Percentiles rank a stretch among this genome's conserved stretches.
These are phyloP conservation scores for Podarcis raffonei DNA, from an alignment of 2,113 vertebrate species.

Conservation along the genomic window DNA sequence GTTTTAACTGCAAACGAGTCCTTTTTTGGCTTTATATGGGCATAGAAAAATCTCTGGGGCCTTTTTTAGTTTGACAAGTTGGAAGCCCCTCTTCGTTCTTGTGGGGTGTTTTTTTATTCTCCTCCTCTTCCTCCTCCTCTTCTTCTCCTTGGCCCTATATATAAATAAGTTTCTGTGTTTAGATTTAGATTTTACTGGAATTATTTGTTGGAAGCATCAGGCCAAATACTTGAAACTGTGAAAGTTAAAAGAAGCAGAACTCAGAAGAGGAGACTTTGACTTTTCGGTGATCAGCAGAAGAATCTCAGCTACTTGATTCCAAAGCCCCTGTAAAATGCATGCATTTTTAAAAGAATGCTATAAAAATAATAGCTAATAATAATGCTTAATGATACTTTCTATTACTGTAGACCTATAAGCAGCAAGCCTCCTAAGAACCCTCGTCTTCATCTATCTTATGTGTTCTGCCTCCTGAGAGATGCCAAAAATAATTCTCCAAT, in stretches of 20 bases:
- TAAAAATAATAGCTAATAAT: not conserved
- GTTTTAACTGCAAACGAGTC: slow-evolving; percentile 64
- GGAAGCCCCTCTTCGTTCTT: slow-evolving; percentile 44
- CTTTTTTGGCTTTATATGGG: slow-evolving; percentile 66
- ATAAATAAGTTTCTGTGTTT: not conserved
- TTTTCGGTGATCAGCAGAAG: slow-evolving; percentile 2
- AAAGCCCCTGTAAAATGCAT: not conserved
- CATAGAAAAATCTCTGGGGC: slow-evolving; percentile 52
- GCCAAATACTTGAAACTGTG: slow-evolving; percentile 2
- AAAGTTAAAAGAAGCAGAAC: slow-evolving; percentile 24
- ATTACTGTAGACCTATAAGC: not conserved
- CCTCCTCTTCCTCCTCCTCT: not conserved
- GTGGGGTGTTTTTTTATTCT: not conserved
- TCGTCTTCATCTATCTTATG: not conserved
- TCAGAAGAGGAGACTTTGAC: not conserved
- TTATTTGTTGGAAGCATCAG: slow-evolving; percentile 4
- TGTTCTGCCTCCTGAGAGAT: not conserved
- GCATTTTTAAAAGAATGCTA: not conserved
- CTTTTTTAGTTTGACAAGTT: slow-evolving; percentile 47
- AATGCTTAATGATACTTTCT: not conserved
- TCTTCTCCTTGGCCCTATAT: slow-evolving; percentile 20
- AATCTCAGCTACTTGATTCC: not conserved
- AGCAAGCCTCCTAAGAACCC: not conserved
- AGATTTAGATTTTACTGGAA: slow-evolving; percentile 11
- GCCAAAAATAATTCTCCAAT: not conserved